Percentiles rank a stretch among this genome's conserved stretches.
Conservation (phyloP, 2,797 vertebrate species). For the Triplophysa bombifrons region DNA sequence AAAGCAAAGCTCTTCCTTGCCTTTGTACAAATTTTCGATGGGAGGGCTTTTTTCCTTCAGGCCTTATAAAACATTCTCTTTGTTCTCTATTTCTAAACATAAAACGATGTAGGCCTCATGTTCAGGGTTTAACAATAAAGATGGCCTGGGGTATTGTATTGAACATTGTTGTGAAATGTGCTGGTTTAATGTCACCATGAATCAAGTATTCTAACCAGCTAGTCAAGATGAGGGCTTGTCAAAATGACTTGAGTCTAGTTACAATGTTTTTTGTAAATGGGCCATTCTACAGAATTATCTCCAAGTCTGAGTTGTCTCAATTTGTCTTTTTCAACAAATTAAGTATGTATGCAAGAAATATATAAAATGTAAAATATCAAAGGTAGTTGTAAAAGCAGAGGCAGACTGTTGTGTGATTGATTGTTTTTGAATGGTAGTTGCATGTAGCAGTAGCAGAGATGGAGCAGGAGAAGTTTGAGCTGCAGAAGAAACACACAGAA, state of each 20-base stretch:
- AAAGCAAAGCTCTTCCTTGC: conserved; percentile 44
- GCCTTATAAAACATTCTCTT: conserved; percentile 26
- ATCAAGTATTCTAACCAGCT: too few species aligned
- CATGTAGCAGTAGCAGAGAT: conserved; percentile 83
- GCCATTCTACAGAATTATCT: too few species aligned
- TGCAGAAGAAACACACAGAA: conserved; percentile 88
- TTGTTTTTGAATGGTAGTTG: conserved; percentile 71
- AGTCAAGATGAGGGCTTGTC: too few species aligned
- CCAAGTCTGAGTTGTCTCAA: too few species aligned
- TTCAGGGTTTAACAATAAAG: conserved; percentile 22
- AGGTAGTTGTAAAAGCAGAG: too few species aligned
- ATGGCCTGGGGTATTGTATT: not conserved
- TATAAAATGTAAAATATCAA: too few species aligned
- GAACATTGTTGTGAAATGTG: not conserved
- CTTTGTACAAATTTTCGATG: conserved; percentile 33
- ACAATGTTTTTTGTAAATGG: too few species aligned
- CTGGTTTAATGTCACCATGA: not conserved
- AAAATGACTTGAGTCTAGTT: too few species aligned
- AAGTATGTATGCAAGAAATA: too few species aligned
- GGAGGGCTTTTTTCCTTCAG: conserved; percentile 40
- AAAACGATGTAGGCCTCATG: conserved; percentile 23
- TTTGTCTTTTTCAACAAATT: too few species aligned
- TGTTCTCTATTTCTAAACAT: conserved; percentile 37
- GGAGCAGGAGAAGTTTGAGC: conserved; percentile 91
- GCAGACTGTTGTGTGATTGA: not conserved